phyloP scores from a whole-genome alignment of 2,888 invertebrate genomes.

The Tenthredo scrophulariae region DNA sequence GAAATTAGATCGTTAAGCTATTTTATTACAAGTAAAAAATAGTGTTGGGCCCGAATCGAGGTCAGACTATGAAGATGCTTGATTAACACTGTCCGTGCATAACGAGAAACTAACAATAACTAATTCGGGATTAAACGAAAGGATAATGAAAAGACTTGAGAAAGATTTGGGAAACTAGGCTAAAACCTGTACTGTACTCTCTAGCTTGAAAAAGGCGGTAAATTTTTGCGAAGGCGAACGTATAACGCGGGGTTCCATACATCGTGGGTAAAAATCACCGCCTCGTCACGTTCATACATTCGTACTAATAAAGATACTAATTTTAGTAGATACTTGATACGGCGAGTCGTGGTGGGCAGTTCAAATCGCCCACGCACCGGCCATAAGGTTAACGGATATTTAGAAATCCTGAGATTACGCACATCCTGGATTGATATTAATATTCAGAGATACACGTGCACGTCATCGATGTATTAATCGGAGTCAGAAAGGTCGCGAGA shows the following conservation, averaged over 20 bases:
- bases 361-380: neutral
- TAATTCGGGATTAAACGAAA: neutral
- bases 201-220: neutral
- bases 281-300: neutral
- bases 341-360: slow-evolving; percentile 1
- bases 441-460: neutral
- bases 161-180: neutral
- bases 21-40: slow-evolving; percentile 2
- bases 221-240: neutral
- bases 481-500: neutral
- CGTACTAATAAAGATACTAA: slow-evolving; percentile 17
- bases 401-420: slow-evolving; percentile 41
- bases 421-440: slow-evolving; percentile 18
- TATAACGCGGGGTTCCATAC: neutral
- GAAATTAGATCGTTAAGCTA: slow-evolving; percentile 37
- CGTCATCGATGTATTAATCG: neutral
- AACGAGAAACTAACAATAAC: slow-evolving; percentile 26
- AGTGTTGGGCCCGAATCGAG: neutral
- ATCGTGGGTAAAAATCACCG: neutral
- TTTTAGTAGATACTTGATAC: slow-evolving; percentile 1
- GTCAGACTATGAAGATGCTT: slow-evolving; percentile 7
- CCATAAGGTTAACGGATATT: slow-evolving; percentile 33
- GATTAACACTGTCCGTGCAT: neutral
- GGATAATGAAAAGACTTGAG: neutral
- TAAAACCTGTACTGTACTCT: neutral